Evolutionary conservation across 2,113 vertebrate genomes (phyloP).

Genomic region (Tragelaphus scriptus): DNA sequence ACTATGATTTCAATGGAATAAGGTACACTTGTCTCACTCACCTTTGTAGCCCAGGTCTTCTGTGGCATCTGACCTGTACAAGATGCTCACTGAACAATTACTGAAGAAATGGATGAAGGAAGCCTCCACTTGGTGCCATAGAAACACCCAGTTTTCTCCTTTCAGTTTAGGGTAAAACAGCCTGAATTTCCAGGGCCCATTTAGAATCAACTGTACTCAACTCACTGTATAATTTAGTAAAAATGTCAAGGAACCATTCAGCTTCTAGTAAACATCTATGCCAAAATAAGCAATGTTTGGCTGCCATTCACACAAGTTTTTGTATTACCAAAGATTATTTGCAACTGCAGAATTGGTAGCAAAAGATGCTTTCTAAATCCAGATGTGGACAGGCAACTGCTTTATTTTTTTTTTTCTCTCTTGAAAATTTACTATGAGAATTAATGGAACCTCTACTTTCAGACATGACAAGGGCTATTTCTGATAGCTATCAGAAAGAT

Average conservation of each 20-base stretch:
- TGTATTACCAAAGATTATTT: not conserved
- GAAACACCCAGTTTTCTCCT: not conserved
- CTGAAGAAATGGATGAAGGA: not conserved
- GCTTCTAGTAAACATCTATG: not conserved
- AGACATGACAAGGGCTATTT: not conserved
- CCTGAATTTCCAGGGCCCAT: not conserved
- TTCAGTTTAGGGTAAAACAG: not conserved
- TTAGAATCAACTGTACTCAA: not conserved
- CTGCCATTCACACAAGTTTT: not conserved
- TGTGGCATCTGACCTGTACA: not conserved
- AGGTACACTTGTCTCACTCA: not conserved
- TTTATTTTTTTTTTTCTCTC: not conserved
- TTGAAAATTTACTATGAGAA: not conserved
- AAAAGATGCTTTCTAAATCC: constrained; percentile 33
- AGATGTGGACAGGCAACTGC: not conserved
- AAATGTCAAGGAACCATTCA: not conserved
- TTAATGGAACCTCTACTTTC: not conserved
- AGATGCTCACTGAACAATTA: not conserved
- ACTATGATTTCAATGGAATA: not conserved
- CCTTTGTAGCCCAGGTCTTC: not conserved
- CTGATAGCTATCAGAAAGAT: not conserved
- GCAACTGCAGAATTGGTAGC: not conserved
- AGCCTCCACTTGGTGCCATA: not conserved
- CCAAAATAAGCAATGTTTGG: constrained; percentile 1
- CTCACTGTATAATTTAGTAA: not conserved